Conservation (phyloP, 1,140 invertebrate genomes). For the Belonocnema kinseyi region DNA sequence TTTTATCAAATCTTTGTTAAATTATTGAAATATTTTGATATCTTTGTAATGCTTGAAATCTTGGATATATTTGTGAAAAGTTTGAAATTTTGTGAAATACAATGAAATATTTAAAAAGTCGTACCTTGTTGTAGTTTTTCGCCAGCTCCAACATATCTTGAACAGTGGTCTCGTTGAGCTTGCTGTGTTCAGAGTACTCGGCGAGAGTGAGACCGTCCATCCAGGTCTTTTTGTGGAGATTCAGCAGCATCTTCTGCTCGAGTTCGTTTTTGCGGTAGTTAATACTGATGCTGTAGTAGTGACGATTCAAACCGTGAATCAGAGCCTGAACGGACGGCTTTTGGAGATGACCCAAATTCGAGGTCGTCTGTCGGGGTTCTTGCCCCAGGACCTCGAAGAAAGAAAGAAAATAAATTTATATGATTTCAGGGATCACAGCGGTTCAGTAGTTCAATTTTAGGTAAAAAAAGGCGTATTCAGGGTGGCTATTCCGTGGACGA, state of each 20-base stretch:
- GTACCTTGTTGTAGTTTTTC: constrained; percentile 98
- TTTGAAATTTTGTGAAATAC: too few species aligned
- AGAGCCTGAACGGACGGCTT: constrained; percentile 99
- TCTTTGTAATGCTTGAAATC: too few species aligned
- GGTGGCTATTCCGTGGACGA: too few species aligned
- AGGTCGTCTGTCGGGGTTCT: constrained; percentile 99
- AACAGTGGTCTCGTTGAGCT: constrained; percentile 93
- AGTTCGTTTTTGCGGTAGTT: constrained; percentile 99
- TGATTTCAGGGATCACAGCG: background rate
- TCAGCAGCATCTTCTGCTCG: constrained; percentile 99
- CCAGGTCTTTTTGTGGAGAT: constrained; percentile 99
- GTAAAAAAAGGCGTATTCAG: too few species aligned
- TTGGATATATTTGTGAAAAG: too few species aligned
- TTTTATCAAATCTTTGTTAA: too few species aligned
- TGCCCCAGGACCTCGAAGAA: constrained; percentile 87
- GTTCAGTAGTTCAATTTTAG: too few species aligned
- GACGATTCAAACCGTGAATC: constrained; percentile 98
- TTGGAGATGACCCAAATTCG: constrained; percentile 98
- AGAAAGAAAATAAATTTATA: background rate
- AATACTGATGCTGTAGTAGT: constrained; percentile 99
- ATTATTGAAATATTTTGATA: too few species aligned
- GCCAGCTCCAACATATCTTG: constrained; percentile 98
- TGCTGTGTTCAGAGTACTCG: constrained; percentile 96
- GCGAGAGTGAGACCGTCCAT: constrained; percentile 97
- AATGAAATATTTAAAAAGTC: background rate